phyloP scores from a whole-genome alignment of 2,797 vertebrate species.

The Apogon hyalosoma region DNA sequence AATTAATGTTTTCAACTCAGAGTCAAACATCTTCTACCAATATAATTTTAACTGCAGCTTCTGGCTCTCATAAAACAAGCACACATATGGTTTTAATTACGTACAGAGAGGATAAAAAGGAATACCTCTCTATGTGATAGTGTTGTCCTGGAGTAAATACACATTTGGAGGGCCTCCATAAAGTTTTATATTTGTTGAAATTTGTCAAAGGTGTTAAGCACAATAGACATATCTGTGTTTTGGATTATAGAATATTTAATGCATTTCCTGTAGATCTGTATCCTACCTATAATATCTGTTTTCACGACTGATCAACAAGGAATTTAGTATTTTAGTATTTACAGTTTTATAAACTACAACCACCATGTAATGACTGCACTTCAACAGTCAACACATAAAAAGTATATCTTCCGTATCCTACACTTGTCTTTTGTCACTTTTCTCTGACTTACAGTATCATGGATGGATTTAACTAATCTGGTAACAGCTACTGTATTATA shows the following conservation, averaged over 20 bases:
- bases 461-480: background rate
- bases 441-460: background rate
- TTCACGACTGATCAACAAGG: background rate
- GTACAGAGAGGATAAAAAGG: background rate
- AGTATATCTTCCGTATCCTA: background rate
- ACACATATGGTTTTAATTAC: conserved; percentile 56
- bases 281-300: background rate
- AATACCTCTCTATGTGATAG: background rate
- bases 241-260: background rate
- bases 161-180: conserved; percentile 14
- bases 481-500: background rate
- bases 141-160: conserved; percentile 15
- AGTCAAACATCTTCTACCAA: conserved; percentile 22
- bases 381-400: too few species aligned
- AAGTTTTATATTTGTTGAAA: background rate
- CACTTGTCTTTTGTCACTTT: background rate
- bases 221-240: background rate
- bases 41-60: conserved; percentile 46
- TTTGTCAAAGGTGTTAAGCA: conserved; percentile 8
- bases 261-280: too few species aligned
- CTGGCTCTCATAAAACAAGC: conserved; percentile 54
- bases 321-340: background rate
- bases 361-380: background rate
- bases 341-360: background rate
- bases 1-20: conserved; percentile 33